Conservation (phyloP, 2,888 invertebrate genomes). For the Pterostichus niger region DNA sequence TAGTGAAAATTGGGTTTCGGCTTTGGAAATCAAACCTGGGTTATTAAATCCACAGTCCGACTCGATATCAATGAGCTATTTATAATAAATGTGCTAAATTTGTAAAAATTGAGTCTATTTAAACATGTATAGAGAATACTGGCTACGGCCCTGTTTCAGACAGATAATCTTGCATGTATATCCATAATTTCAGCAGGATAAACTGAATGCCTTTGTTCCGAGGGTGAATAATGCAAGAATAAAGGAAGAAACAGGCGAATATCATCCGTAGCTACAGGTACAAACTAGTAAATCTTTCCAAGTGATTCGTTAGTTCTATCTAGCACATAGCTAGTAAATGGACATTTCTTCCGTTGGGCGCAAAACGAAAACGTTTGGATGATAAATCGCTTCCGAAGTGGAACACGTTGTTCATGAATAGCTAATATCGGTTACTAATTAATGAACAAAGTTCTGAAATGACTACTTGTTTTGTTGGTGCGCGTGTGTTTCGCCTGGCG, state of each 20-base stretch:
- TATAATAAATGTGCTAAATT: no score
- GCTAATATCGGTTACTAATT: constrained; percentile 66
- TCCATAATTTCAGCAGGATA: constrained; percentile 38
- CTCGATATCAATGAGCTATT: no score
- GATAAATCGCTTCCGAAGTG: constrained; percentile 59
- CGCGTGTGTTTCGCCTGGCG: not conserved
- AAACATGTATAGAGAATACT: no score
- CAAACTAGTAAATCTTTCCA: constrained; percentile 18
- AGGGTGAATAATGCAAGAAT: constrained; percentile 22
- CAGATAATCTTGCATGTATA: constrained; percentile 37
- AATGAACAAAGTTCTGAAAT: constrained; percentile 64
- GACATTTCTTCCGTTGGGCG: constrained; percentile 39
- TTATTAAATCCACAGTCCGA: no score
- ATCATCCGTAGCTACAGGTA: constrained; percentile 25
- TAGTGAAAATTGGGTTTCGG: no score
- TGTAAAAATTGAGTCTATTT: no score
- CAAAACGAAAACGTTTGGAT: constrained; percentile 1
- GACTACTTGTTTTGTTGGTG: constrained; percentile 57
- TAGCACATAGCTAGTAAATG: constrained; percentile 7
- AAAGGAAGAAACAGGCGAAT: not conserved
- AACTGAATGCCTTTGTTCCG: constrained; percentile 41
- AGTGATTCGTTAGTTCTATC: constrained; percentile 18
- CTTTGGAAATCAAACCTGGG: no score
- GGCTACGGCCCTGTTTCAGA: not conserved
- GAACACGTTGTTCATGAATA: constrained; percentile 64